phyloP scores from a whole-genome alignment of 1,140 invertebrate species.

The Olivierus martensii region DNA sequence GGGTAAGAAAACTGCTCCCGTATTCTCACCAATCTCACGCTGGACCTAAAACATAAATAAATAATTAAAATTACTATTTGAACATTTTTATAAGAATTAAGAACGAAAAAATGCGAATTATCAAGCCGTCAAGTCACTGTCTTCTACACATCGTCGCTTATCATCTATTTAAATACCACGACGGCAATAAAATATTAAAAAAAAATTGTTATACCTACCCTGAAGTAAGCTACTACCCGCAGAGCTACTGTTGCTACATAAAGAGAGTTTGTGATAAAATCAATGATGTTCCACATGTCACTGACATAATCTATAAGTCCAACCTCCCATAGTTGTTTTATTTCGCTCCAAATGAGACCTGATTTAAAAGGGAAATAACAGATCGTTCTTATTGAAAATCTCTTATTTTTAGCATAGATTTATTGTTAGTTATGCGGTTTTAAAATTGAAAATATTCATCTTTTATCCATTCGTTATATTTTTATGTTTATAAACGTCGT shows the following conservation, averaged over 20 bases:
- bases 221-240: conserved; percentile 80
- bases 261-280: conserved; percentile 94
- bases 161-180: too few relatives aligned
- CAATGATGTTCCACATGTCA: conserved; percentile 99
- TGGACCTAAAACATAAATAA: conserved; percentile 28
- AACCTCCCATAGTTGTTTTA: conserved; percentile 96
- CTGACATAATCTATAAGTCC: conserved; percentile 88
- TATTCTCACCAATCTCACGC: conserved; percentile 26
- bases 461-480: too few relatives aligned
- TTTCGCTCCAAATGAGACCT: conserved; percentile 97
- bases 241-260: conserved; percentile 94
- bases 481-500: too few relatives aligned
- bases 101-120: too few relatives aligned
- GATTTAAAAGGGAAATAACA: conserved; percentile 1
- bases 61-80: conserved; percentile 4
- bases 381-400: too few relatives aligned
- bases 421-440: too few relatives aligned
- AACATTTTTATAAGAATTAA: too few relatives aligned
- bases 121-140: too few relatives aligned
- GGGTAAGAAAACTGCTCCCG: conserved; percentile 27
- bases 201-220: conserved; percentile 49
- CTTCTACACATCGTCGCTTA: too few relatives aligned
- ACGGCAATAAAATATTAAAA: too few relatives aligned
- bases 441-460: too few relatives aligned
- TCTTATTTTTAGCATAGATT: too few relatives aligned